Evolutionary conservation across 1,140 invertebrate genomes (phyloP), one percentile per base, ranked within the genome.

Genomic region (Hypsibius dujardini): DNA sequence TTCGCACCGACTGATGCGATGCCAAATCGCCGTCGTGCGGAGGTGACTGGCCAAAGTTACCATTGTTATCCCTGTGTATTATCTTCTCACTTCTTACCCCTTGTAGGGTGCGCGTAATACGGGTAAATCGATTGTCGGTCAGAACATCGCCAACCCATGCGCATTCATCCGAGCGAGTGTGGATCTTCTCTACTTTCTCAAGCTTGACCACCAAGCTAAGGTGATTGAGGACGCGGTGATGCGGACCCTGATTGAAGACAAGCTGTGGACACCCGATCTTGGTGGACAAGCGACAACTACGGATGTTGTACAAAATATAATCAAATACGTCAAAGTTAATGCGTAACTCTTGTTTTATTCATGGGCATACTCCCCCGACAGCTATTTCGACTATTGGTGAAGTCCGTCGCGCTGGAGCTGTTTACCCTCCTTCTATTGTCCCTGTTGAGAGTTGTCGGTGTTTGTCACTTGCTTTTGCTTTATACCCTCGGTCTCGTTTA

Each of bases 101-200:
- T 56, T 59, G 72, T 62, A 81, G 79, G 92, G 92, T 47, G 95
- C 92, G 47, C 84, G 92, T 76, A 95, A 95, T 78, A 95, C 92
- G 47, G 92, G 92, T 70, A 90, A 89, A 47, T 84, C 87, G 1
- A 91, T 95, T 75, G 90, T 90, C 70, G 92, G 92, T 70, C 93
- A 92, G 79, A 95, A 98, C 80, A 87, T 97, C 69, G 95, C 95
- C 0, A 99, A 99, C 81, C 96, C 96, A 0, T 87, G 94, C 71
- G 93, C 92, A 0, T 95, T 97, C 88, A 81, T 97, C 71, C 90
- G 92, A 79, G 90, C 90, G 1, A 86, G 89, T 46, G 86, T 90
- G 46, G 92, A 96, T 79, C 88, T 98, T 86, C 81, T 98, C 72
- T 85, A 90, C 75, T 90, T 96, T 80, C 82, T 98, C 14, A 87